A percentile compares a stretch with the other conserved stretches of the same genome.
These are phyloP conservation scores for Sycobia sp. DNA, from an alignment of 1,140 invertebrate species.

Conservation along the genomic window DNA sequence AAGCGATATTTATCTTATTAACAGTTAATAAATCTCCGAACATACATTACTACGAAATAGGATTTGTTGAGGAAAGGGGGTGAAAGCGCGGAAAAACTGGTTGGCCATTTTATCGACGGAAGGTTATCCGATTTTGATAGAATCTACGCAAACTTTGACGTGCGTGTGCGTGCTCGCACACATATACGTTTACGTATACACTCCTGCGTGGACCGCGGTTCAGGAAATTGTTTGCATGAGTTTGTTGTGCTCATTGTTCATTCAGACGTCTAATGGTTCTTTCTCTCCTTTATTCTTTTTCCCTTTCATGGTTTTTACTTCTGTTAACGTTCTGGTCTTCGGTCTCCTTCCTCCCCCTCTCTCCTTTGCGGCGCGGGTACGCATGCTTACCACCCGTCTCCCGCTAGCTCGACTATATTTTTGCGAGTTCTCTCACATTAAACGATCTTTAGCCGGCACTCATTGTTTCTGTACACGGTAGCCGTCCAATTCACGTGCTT, in stretches of 20 bases:
- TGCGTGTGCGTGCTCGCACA: no score
- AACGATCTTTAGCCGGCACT: constrained; percentile 13
- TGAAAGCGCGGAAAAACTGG: constrained; percentile 9
- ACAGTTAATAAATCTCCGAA: no score
- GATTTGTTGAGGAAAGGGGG: not conserved
- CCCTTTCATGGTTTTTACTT: constrained; percentile 12
- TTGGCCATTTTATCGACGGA: constrained; percentile 17
- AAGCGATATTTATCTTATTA: no score
- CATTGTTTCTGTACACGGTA: constrained; percentile 17
- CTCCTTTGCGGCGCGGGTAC: not conserved
- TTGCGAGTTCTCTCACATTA: constrained; percentile 30
- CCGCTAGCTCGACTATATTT: no score
- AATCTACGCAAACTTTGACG: no score
- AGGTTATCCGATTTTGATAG: constrained; percentile 17
- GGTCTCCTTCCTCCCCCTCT: no score
- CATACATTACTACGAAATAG: constrained; percentile 19
- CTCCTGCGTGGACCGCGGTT: not conserved
- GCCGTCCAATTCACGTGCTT: constrained; percentile 16
- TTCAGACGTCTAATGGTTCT: constrained; percentile 28
- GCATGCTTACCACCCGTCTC: no score
- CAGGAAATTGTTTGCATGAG: constrained; percentile 26
- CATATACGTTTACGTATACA: no score
- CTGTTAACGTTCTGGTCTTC: not conserved
- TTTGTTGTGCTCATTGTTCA: constrained; percentile 26
- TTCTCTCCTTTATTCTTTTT: constrained; percentile 19